Percentiles rank a stretch among this genome's conserved stretches.
These are phyloP conservation scores for Hypena proboscidalis DNA, from an alignment of 2,888 invertebrate species.

Conservation along the genomic window DNA sequence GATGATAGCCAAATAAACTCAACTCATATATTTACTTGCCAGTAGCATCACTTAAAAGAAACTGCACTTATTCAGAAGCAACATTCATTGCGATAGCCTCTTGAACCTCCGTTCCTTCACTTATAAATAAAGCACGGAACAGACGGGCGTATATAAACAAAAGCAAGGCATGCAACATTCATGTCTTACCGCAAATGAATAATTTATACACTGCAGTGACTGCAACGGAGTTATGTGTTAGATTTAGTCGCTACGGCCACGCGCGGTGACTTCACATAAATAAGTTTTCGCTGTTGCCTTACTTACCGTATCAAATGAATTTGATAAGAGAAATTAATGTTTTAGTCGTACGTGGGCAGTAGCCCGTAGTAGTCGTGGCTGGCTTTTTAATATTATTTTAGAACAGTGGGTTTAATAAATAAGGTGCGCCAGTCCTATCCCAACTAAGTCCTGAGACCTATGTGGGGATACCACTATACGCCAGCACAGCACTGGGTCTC, in stretches of 20 bases:
- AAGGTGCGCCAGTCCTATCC: too few species aligned
- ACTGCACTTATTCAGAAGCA: neutral
- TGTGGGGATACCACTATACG: too few species aligned
- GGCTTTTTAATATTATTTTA: too few species aligned
- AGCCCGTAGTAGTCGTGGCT: too few species aligned
- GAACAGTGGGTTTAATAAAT: too few species aligned
- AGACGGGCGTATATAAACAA: constrained; percentile 42
- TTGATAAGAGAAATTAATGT: too few species aligned
- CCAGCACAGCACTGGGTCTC: too few species aligned
- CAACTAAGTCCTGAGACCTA: too few species aligned
- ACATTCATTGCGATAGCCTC: constrained; percentile 12
- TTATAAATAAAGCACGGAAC: constrained; percentile 9
- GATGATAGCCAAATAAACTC: too few species aligned
- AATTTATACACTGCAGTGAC: constrained; percentile 43
- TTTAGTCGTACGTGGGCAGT: too few species aligned
- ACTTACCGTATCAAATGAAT: constrained; percentile 23
- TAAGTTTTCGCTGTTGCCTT: constrained; percentile 34
- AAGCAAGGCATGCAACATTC: constrained; percentile 53
- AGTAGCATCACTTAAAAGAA: too few species aligned
- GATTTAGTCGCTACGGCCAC: constrained; percentile 6
- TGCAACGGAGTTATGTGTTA: constrained; percentile 29
- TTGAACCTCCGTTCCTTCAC: constrained; percentile 6
- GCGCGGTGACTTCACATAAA: constrained; percentile 27
- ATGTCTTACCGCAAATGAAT: constrained; percentile 50
- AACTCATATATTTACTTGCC: too few species aligned